Base-by-base conservation (phyloP, 30 jellyfish, hydroid and myxozoan genomes). In the Clytia hemisphaerica region DNA sequence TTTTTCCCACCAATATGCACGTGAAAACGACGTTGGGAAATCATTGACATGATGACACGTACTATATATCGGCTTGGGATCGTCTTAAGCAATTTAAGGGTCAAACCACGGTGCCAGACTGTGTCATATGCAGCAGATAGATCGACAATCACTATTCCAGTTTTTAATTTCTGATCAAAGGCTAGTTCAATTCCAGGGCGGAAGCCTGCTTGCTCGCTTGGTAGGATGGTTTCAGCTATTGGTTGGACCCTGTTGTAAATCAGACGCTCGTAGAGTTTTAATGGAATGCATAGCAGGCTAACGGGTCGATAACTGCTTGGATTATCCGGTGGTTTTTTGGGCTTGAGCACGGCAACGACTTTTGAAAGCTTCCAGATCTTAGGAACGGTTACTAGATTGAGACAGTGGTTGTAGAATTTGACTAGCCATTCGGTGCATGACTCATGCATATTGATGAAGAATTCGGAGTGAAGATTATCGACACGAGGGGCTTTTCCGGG, bases 221-320 rank as follows among this genome's bases (percentile, higher is more conserved):
- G 77, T 19, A 64, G 66, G 26, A 51, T 34, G 26, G 25, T 15
- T 19, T 51, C 10, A 6, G 25, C 25, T 15, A 37, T 64, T 26
- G 77, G 77, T 37, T 64, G 73, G 32, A 64, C 37, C 26, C 73
- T 5, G 25, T 64, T 33, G 61, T 30, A 37, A 14, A 64, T 64
- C 32, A 37, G 32, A 19, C 77, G 12, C 37, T 64, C 77, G 73
- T 30, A 37, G n/a, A 64, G 73, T 64, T 64, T 64, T 9, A 31
- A 64, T 6, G 77, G 27, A 14, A 64, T 32, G 28, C 74, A 64
- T 5, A 64, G 73, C 18, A 64, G 77, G 25, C 73, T 33, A 34
- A 64, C 61, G 21, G 77, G 77, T 37, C 77, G 10, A 21, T 51
- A 51, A 21, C 66, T 51, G n/a, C n/a, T n/a, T n/a, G n/a, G n/a